A percentile compares a stretch with the other conserved stretches of the same genome.
phyloP scores from a whole-genome alignment of 2,888 invertebrate genomes.

The Horisme vitalbata region DNA sequence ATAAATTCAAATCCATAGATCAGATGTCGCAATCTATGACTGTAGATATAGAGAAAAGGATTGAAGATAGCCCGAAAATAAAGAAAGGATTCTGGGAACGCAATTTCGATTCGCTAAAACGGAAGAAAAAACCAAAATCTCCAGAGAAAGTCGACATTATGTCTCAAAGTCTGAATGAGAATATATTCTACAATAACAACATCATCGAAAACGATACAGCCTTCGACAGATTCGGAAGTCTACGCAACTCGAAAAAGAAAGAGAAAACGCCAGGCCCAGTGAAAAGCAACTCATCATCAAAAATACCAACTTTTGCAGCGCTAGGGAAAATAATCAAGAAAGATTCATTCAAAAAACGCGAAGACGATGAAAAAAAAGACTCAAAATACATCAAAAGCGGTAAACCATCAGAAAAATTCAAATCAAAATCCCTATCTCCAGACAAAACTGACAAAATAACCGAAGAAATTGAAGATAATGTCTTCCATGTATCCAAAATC shows the following conservation, averaged over 20 bases:
- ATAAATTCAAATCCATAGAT: slow-evolving; percentile 77
- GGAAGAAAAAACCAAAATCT: slow-evolving; percentile 71
- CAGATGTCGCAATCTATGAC: slow-evolving; percentile 81
- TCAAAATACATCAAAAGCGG: slow-evolving; percentile 70
- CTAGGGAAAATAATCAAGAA: slow-evolving; percentile 78
- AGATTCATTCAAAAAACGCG: slow-evolving; percentile 70
- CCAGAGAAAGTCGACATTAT: slow-evolving; percentile 73
- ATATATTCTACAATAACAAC: slow-evolving; percentile 74
- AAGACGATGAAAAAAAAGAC: slow-evolving; percentile 57
- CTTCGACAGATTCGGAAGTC: slow-evolving; percentile 73
- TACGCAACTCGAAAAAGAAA: slow-evolving; percentile 71
- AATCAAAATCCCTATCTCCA: slow-evolving; percentile 69
- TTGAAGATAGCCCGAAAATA: slow-evolving; percentile 65
- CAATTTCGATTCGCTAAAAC: slow-evolving; percentile 77
- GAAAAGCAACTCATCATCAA: slow-evolving; percentile 73
- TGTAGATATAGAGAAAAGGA: slow-evolving; percentile 71
- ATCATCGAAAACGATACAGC: slow-evolving; percentile 69
- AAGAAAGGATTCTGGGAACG: slow-evolving; percentile 82
- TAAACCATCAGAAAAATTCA: slow-evolving; percentile 71
- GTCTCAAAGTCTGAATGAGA: slow-evolving; percentile 82
- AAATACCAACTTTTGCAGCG: slow-evolving; percentile 77
- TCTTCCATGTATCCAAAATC: slow-evolving; percentile 37
- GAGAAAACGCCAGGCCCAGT: slow-evolving; percentile 60
- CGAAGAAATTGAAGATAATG: slow-evolving; percentile 50
- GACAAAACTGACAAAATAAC: slow-evolving; percentile 62